Evolutionary conservation across 30 jellyfish, hydroid and myxozoan genomes (phyloP).

Genomic region (Clytia hemisphaerica): DNA sequence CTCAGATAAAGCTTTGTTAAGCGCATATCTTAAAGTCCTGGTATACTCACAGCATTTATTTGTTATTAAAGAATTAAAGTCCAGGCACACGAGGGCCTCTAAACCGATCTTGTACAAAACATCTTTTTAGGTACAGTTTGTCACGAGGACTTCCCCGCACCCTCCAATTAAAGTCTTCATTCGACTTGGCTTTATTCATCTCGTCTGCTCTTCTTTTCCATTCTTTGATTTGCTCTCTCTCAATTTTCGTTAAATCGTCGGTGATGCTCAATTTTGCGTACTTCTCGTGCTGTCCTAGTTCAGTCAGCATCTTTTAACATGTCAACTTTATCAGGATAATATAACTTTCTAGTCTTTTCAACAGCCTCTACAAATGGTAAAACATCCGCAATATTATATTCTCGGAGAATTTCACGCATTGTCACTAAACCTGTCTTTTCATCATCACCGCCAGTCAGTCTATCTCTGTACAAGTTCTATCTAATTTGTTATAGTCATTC

Average conservation of each 20-base stretch:
- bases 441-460: neutral
- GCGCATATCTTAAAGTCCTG: neutral
- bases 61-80: no score
- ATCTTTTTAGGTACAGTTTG: no score
- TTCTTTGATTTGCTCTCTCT: no score
- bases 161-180: no score
- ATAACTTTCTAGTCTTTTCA: slow-evolving; percentile 4
- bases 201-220: no score
- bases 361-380: slow-evolving; percentile 19
- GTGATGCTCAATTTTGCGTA: no score
- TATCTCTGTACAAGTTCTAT: neutral
- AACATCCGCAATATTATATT: slow-evolving; percentile 14
- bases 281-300: no score
- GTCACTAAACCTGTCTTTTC: slow-evolving; percentile 8
- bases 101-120: no score
- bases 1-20: neutral
- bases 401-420: slow-evolving; percentile 12
- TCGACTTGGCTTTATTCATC: no score
- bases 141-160: no score
- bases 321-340: slow-evolving; percentile 25
- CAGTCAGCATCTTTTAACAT: slow-evolving; percentile 17
- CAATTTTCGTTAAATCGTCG: no score
- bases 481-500: slow-evolving; percentile 1
- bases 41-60: slow-evolving; percentile 15
- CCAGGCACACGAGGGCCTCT: no score